A percentile compares a stretch with the other conserved stretches of the same genome.
phyloP scores from a whole-genome alignment of 2,888 invertebrate species.

The Dasysyrphus tricinctus region DNA sequence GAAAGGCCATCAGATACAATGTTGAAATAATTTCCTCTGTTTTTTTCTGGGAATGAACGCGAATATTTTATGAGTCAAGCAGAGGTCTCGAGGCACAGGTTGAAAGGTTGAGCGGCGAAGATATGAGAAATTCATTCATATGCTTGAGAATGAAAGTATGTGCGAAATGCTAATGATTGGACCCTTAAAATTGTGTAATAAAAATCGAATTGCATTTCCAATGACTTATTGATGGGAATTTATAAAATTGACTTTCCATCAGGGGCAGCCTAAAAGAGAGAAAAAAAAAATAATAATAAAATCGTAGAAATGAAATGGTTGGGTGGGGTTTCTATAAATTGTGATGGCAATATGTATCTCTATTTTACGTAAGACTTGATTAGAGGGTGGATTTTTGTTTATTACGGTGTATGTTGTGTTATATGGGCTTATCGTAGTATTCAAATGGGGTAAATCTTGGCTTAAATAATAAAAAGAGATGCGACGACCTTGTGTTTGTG shows the following conservation, averaged over 20 bases:
- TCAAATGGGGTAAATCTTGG: slow-evolving; percentile 50
- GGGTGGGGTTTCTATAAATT: slow-evolving; percentile 19
- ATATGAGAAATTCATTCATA: slow-evolving; percentile 22
- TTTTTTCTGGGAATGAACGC: slow-evolving; percentile 31
- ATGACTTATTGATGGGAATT: slow-evolving; percentile 74
- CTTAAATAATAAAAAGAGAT: slow-evolving; percentile 62
- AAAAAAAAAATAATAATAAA: slow-evolving; percentile 1
- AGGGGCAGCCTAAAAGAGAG: neutral
- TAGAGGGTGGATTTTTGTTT: slow-evolving; percentile 72
- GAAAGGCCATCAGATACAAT: slow-evolving; percentile 58
- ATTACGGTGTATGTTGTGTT: slow-evolving; percentile 41
- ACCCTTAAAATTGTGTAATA: slow-evolving; percentile 69
- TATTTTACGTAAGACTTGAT: slow-evolving; percentile 63
- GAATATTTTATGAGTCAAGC: slow-evolving; percentile 5
- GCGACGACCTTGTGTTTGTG: slow-evolving; percentile 38
- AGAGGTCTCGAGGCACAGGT: neutral
- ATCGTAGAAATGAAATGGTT: slow-evolving; percentile 23
- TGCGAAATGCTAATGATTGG: slow-evolving; percentile 58
- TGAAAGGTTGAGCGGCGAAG: slow-evolving; percentile 5
- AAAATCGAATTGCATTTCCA: slow-evolving; percentile 74
- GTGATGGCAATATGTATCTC: slow-evolving; percentile 39
- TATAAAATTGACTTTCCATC: slow-evolving; percentile 60
- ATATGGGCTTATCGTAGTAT: slow-evolving; percentile 35
- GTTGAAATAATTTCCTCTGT: slow-evolving; percentile 64
- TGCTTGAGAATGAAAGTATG: slow-evolving; percentile 27